Conservation (phyloP, 2,888 invertebrate genomes). For the Agonopterix arenella region DNA sequence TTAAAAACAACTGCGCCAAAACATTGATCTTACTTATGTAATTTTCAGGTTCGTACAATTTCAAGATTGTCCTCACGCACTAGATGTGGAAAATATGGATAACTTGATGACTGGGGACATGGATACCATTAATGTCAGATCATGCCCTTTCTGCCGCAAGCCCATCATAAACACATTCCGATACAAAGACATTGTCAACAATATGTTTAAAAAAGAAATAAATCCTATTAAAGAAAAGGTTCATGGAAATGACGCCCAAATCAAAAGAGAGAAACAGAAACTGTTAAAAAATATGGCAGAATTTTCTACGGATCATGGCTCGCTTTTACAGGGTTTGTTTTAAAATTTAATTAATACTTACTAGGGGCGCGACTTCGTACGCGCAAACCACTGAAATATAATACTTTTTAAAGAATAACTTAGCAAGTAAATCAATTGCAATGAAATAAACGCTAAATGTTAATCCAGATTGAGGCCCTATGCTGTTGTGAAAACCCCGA, state of each 20-base stretch:
- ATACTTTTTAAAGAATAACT: no score
- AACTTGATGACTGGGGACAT: conserved; percentile 44
- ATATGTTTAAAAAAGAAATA: conserved; percentile 48
- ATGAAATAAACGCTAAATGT: no score
- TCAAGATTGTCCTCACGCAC: conserved; percentile 69
- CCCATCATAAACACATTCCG: conserved; percentile 74
- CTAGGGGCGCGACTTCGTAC: no score
- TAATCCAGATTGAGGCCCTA: no score
- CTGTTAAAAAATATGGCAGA: conserved; percentile 12
- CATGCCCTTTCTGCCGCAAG: conserved; percentile 78
- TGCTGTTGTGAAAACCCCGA: no score
- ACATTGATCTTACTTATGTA: neutral
- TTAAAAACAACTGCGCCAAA: no score
- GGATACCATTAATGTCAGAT: conserved; percentile 41
- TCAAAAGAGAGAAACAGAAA: conserved; percentile 22
- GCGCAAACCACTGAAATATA: no score
- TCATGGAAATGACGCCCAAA: conserved; percentile 46
- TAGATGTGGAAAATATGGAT: conserved; percentile 66
- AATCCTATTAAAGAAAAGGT: conserved; percentile 54
- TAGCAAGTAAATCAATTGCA: no score
- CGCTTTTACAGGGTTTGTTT: neutral
- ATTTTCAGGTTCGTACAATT: conserved; percentile 65
- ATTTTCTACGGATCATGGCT: neutral
- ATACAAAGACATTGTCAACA: conserved; percentile 72
- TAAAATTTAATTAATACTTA: no score